phyloP scores from a whole-genome alignment of 2,888 invertebrate species.

The Pristionchus fissidentatus region DNA sequence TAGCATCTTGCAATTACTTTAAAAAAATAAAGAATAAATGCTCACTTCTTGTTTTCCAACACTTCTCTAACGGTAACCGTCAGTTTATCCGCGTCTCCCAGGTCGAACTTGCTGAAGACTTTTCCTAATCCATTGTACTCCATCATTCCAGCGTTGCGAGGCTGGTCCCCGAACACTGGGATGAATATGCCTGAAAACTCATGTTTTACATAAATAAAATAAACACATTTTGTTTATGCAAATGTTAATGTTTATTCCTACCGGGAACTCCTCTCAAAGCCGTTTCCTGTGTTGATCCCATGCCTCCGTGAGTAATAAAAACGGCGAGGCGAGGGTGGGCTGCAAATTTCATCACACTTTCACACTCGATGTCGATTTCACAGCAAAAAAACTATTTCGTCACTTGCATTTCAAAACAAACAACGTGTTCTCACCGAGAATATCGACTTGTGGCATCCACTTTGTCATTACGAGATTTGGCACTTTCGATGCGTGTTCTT shows the following conservation, averaged over 20 bases:
- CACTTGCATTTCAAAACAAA: too few relatives aligned
- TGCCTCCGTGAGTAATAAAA: constrained; percentile 43
- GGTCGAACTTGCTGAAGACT: constrained; percentile 56
- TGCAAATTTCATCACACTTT: too few relatives aligned
- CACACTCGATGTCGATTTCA: too few relatives aligned
- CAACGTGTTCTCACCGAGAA: too few relatives aligned
- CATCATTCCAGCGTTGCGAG: background rate
- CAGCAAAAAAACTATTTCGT: too few relatives aligned
- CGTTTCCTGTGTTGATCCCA: constrained; percentile 25
- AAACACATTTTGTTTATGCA: too few relatives aligned
- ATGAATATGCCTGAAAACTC: background rate
- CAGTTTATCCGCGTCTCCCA: constrained; percentile 53
- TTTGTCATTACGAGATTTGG: too few relatives aligned
- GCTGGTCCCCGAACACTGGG: background rate
- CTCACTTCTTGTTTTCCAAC: constrained; percentile 53
- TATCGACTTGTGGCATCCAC: too few relatives aligned
- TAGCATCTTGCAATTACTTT: background rate
- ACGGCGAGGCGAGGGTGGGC: too few relatives aligned
- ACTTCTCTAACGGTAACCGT: constrained; percentile 52
- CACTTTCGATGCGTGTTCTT: background rate
- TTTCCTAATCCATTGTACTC: too few relatives aligned
- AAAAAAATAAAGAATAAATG: background rate
- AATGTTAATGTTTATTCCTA: too few relatives aligned
- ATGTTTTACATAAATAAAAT: too few relatives aligned
- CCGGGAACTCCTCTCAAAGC: constrained; percentile 31